Conservation (phyloP, 1,140 invertebrate species). For the Nymphalis io region DNA sequence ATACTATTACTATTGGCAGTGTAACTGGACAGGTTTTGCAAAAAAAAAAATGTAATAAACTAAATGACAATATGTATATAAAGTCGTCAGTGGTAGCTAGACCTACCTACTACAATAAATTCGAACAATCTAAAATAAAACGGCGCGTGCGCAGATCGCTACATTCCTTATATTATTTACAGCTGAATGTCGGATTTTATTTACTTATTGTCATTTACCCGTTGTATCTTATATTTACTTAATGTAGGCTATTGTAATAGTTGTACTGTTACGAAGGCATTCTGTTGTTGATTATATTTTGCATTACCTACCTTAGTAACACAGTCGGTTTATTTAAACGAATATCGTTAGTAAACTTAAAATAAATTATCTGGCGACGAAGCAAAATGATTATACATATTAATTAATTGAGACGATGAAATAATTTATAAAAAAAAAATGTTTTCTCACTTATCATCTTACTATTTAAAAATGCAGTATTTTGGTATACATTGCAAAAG, state of each 20-base stretch:
- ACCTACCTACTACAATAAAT: constrained; percentile 26
- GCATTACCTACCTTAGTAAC: constrained; percentile 75
- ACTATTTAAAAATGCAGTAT: constrained; percentile 78
- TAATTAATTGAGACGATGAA: constrained; percentile 47
- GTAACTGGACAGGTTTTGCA: constrained; percentile 38
- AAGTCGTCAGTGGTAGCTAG: constrained; percentile 11
- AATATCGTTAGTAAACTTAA: constrained; percentile 66
- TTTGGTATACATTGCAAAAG: constrained; percentile 80
- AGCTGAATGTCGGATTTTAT: constrained; percentile 25
- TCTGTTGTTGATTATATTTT: constrained; percentile 71
- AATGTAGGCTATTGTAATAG: constrained; percentile 73
- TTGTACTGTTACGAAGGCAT: constrained; percentile 79
- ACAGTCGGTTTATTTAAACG: constrained; percentile 70
- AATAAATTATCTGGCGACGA: constrained; percentile 64
- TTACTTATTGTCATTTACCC: constrained; percentile 50
- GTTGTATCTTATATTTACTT: constrained; percentile 65
- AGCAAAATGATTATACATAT: constrained; percentile 54
- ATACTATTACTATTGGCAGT: constrained; percentile 36
- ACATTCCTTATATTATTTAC: constrained; percentile 12
- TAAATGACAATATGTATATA: constrained; percentile 38
- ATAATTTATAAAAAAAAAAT: constrained; percentile 53
- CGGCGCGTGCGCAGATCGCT: constrained; percentile 7
- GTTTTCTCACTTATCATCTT: constrained; percentile 72
- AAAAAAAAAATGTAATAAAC: constrained; percentile 26
- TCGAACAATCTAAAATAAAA: constrained; percentile 30